Evolutionary conservation across 2,797 vertebrate genomes (phyloP).

Genomic region (Sebastes steindachneri): DNA sequence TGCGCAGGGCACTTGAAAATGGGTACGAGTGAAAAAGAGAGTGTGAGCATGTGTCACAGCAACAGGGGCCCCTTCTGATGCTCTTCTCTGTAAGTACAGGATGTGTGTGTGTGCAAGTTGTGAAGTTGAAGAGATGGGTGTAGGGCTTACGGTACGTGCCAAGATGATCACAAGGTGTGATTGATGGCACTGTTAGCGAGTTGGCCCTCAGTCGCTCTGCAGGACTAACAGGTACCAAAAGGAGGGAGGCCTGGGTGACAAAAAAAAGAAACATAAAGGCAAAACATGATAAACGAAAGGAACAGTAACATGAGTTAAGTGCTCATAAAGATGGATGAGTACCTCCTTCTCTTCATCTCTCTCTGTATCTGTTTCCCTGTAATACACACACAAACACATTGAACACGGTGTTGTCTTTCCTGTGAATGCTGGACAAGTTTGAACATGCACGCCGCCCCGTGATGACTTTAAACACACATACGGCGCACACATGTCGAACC

Average conservation of each 20-base stretch:
- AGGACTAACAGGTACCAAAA: constrained; percentile 40
- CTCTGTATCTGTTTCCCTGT: constrained; percentile 5
- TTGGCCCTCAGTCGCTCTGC: background rate
- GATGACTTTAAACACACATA: constrained; percentile 35
- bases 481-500: constrained; percentile 48
- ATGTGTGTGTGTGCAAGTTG: constrained; percentile 21
- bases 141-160: background rate
- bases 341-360: constrained; percentile 5
- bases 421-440: constrained; percentile 47
- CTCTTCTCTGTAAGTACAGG: constrained; percentile 39
- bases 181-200: background rate
- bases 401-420: constrained; percentile 12
- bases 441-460: constrained; percentile 28
- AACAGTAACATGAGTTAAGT: constrained; percentile 34
- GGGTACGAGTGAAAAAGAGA: constrained; percentile 19
- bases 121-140: constrained; percentile 17
- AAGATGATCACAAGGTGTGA: constrained; percentile 24
- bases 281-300: constrained; percentile 18
- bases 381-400: constrained; percentile 4
- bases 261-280: background rate
- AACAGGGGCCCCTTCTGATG: constrained; percentile 27
- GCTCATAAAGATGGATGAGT: constrained; percentile 41
- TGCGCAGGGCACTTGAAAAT: constrained; percentile 36
- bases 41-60: constrained; percentile 18
- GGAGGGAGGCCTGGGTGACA: background rate